Evolutionary conservation across 2,888 invertebrate species (phyloP).

Genomic region (Dysmachus trigonus): DNA sequence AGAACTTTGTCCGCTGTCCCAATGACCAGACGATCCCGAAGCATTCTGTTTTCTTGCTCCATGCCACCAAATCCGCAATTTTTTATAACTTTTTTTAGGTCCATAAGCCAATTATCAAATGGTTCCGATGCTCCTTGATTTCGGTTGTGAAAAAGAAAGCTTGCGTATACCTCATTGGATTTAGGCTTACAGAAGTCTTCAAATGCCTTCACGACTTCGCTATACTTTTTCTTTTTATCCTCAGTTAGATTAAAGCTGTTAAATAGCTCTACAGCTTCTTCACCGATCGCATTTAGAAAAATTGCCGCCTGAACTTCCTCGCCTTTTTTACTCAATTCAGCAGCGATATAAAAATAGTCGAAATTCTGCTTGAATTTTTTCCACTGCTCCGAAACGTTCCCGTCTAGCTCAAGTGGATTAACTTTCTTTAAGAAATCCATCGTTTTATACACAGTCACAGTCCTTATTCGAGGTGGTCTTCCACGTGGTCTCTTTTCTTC

Average conservation of each 20-base stretch:
- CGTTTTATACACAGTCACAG: neutral
- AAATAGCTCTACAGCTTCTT: constrained; percentile 54
- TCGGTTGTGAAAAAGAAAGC: too few relatives aligned
- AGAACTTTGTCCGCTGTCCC: neutral
- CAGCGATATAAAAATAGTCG: neutral
- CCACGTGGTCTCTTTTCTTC: neutral
- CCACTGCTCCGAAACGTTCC: neutral
- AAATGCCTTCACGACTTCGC: constrained; percentile 49
- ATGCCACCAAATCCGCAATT: constrained; percentile 10
- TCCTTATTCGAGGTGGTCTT: neutral
- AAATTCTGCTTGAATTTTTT: neutral
- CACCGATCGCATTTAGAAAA: constrained; percentile 52
- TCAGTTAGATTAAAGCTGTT: constrained; percentile 51
- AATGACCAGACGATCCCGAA: neutral
- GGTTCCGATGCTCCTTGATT: too few relatives aligned
- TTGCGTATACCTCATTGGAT: constrained; percentile 8
- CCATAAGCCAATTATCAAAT: too few relatives aligned
- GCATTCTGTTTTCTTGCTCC: neutral
- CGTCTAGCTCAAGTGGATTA: neutral
- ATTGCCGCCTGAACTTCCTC: neutral
- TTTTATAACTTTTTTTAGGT: neutral
- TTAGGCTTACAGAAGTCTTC: constrained; percentile 37
- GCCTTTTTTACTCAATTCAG: constrained; percentile 39
- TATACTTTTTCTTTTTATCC: constrained; percentile 46
- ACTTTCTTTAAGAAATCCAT: neutral